These are phyloP conservation scores for Calypte anna DNA, from an alignment of 2,113 vertebrate genomes.

Conservation along the genomic window DNA sequence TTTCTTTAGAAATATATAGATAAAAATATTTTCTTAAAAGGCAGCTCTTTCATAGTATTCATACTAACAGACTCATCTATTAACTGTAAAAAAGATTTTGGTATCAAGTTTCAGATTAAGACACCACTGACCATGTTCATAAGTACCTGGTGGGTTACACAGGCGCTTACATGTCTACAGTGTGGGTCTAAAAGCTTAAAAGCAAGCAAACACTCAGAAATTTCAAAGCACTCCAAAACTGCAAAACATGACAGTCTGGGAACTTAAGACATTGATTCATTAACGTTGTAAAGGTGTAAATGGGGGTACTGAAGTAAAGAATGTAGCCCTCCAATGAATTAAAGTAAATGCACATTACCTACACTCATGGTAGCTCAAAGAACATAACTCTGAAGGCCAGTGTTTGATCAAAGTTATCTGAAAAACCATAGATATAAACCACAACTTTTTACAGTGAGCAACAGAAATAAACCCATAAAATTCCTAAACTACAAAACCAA, in stretches of 20 bases:
- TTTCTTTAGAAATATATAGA: not conserved
- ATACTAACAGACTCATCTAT: not conserved
- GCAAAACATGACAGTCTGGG: not conserved
- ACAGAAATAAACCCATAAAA: slow-evolving; percentile 18
- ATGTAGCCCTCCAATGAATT: not conserved
- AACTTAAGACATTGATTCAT: not conserved
- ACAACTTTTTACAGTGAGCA: not conserved
- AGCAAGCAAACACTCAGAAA: not conserved
- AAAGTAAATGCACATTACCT: not conserved
- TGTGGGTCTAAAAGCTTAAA: not conserved
- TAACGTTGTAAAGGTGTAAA: not conserved
- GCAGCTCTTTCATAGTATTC: not conserved
- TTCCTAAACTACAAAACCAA: not conserved
- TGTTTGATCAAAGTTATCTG: not conserved
- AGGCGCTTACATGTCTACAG: not conserved
- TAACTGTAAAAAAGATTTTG: not conserved
- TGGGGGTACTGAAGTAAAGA: not conserved
- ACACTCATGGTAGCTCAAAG: not conserved
- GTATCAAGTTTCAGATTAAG: not conserved
- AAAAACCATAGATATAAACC: slow-evolving; percentile 11
- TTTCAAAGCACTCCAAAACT: not conserved
- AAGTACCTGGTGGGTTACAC: not conserved
- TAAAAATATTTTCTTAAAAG: not conserved
- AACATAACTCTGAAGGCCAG: not conserved
- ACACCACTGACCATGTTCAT: not conserved